These are phyloP conservation scores for Chromobotia macracanthus DNA, from an alignment of 2,797 vertebrate genomes.

Conservation along the genomic window DNA sequence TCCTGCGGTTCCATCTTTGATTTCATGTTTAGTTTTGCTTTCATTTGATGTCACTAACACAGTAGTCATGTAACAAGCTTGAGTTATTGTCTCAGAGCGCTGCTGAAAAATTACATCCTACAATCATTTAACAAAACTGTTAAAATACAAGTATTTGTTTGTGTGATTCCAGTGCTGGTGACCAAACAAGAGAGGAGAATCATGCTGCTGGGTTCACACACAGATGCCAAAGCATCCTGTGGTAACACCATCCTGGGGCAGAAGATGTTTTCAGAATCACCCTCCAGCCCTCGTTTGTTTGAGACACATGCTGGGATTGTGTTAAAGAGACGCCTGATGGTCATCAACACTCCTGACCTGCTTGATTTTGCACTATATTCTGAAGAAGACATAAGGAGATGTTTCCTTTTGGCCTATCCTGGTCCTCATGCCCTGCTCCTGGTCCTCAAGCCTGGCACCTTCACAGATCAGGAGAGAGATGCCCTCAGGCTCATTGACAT, in stretches of 20 bases:
- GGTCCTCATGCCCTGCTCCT: constrained; percentile 1
- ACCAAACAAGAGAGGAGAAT: background rate
- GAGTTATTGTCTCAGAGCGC: background rate
- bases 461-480: background rate
- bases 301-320: background rate
- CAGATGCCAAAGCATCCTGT: background rate
- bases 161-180: background rate
- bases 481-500: background rate
- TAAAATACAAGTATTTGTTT: background rate
- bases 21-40: background rate
- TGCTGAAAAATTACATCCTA: background rate
- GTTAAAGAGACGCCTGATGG: background rate
- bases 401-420: background rate
- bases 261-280: background rate
- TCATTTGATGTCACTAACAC: background rate
- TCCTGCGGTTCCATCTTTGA: background rate
- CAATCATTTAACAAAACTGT: too few relatives aligned
- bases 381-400: background rate
- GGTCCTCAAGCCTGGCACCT: background rate
- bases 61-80: background rate
- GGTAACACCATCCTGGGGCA: background rate
- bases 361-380: background rate
- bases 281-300: background rate
- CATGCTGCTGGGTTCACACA: background rate
- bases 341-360: constrained; percentile 15